Percentiles rank a stretch among this genome's conserved stretches.
These are phyloP conservation scores for Epsilonema sp. DNA, from an alignment of 2,888 invertebrate species.

Conservation along the genomic window DNA sequence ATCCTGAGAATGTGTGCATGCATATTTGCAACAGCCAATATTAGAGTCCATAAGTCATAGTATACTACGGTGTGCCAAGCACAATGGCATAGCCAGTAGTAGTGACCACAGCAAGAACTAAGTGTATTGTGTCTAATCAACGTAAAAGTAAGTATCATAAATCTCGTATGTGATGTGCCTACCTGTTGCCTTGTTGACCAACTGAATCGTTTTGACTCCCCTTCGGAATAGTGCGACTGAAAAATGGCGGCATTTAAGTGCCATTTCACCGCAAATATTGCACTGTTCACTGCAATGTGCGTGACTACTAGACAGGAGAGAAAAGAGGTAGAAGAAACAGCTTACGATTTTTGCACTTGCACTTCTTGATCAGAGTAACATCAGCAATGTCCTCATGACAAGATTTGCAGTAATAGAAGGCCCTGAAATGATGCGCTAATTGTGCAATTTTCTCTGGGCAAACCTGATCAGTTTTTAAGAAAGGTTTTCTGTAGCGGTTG, in stretches of 20 bases:
- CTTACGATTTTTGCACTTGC: conserved; percentile 99
- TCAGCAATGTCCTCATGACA: conserved; percentile 94
- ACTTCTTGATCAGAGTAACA: conserved; percentile 92
- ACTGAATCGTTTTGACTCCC: conserved; percentile 6
- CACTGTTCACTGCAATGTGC: not conserved
- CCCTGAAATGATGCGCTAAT: conserved; percentile 41
- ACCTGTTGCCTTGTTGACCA: conserved; percentile 47
- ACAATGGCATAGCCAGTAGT: too few species aligned
- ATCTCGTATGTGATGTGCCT: too few species aligned
- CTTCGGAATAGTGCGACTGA: conserved; percentile 6
- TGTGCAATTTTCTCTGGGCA: not conserved
- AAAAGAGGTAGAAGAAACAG: too few species aligned
- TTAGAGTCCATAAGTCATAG: too few species aligned
- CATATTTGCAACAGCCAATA: too few species aligned
- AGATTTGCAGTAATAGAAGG: conserved; percentile 95
- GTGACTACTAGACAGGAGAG: not conserved
- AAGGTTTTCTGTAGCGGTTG: too few species aligned
- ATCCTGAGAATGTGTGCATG: too few species aligned
- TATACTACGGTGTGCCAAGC: too few species aligned
- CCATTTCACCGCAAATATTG: not conserved
- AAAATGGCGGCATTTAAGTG: not conserved
- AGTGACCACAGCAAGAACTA: too few species aligned
- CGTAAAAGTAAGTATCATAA: too few species aligned
- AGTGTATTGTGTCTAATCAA: too few species aligned
- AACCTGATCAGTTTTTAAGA: too few species aligned